Evolutionary conservation across 2,888 invertebrate genomes (phyloP).

Genomic region (Pinctada fucata): DNA sequence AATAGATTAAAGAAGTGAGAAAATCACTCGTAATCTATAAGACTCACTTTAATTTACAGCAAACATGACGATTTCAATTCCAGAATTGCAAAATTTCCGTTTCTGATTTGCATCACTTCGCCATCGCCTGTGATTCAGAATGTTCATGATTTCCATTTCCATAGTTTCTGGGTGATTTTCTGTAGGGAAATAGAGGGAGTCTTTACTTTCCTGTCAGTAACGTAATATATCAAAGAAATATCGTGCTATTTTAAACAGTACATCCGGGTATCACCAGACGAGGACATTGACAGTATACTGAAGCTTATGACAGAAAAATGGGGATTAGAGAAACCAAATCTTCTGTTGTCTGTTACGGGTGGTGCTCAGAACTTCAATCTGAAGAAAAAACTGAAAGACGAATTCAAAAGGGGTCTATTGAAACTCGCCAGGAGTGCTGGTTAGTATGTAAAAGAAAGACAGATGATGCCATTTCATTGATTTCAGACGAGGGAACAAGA

Average conservation of each 20-base stretch:
- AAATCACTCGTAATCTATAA: too few relatives aligned
- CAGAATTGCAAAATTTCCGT: too few relatives aligned
- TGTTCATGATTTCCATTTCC: too few relatives aligned
- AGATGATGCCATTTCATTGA: too few relatives aligned
- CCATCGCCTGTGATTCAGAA: too few relatives aligned
- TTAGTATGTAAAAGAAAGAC: slow-evolving; percentile 44
- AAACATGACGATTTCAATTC: too few relatives aligned
- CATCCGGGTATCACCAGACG: slow-evolving; percentile 70
- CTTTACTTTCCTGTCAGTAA: background rate
- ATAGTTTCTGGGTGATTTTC: too few relatives aligned
- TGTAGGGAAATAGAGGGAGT: too few relatives aligned
- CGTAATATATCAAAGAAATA: background rate
- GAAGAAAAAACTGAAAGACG: slow-evolving; percentile 72
- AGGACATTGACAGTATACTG: slow-evolving; percentile 65
- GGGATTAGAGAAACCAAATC: slow-evolving; percentile 74
- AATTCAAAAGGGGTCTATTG: slow-evolving; percentile 75
- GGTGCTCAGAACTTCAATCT: slow-evolving; percentile 76
- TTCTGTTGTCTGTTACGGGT: slow-evolving; percentile 77
- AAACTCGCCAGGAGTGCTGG: slow-evolving; percentile 76
- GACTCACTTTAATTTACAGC: too few relatives aligned
- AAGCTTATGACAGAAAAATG: slow-evolving; percentile 71
- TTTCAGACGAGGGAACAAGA: too few relatives aligned
- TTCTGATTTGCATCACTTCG: too few relatives aligned
- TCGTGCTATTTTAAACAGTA: slow-evolving; percentile 60
- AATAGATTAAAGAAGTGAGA: too few relatives aligned